These are phyloP conservation scores for Scolopax bukidnonensis DNA, from an alignment of 2,797 vertebrate species.

Conservation along the genomic window DNA sequence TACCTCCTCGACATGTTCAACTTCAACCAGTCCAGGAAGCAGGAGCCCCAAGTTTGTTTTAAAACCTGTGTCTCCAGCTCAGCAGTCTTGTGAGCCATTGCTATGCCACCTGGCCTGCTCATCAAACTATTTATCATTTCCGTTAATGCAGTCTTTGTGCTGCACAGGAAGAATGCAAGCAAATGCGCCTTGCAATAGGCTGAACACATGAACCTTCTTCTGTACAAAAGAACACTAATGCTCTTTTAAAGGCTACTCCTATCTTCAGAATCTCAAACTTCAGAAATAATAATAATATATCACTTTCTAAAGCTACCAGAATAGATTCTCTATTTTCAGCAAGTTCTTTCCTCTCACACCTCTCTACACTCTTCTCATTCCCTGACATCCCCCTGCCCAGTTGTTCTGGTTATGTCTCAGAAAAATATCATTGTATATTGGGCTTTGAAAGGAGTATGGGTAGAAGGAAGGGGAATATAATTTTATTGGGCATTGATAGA, in stretches of 20 bases:
- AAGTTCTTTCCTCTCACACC: not conserved
- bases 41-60: conserved; percentile 67
- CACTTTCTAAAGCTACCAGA: not conserved
- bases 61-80: conserved; percentile 63
- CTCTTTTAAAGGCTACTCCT: conserved; percentile 25
- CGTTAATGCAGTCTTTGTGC: conserved; percentile 60
- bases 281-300: not conserved
- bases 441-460: not conserved
- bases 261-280: not conserved
- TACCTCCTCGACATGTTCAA: conserved; percentile 63
- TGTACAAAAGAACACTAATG: conserved; percentile 26
- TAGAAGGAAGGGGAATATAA: not conserved
- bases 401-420: not conserved
- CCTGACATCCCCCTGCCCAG: not conserved
- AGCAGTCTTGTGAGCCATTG: conserved; percentile 64
- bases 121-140: conserved; percentile 75
- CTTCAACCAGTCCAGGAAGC: conserved; percentile 64
- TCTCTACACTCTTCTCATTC: not conserved
- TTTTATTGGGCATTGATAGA: not conserved
- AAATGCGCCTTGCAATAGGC: conserved; percentile 43
- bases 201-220: conserved; percentile 37
- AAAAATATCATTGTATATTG: not conserved
- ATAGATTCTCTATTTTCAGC: not conserved
- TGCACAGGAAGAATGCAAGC: conserved; percentile 52
- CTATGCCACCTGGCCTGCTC: conserved; percentile 74